Evolutionary conservation across 2,113 vertebrate species (phyloP), one percentile per base, ranked within the genome.

Genomic region (Chloebia gouldiae): DNA sequence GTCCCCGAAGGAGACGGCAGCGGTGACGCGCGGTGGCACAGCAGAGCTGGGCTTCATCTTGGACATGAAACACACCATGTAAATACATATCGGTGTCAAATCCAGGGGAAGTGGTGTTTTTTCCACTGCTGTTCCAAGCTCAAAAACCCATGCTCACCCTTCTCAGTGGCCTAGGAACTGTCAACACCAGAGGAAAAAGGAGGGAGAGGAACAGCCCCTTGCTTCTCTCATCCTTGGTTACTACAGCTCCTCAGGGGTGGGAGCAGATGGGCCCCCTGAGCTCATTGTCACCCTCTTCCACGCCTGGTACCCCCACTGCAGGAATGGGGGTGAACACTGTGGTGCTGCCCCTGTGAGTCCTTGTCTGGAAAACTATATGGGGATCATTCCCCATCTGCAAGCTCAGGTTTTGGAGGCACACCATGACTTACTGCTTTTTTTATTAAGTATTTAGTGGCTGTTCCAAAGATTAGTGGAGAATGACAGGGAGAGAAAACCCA

Each of bases 1-100:
- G 0, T 76, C 50, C 33, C 81, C 3, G 3, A 51, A 70, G 53
- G 73, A 47, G 65, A 33, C 0, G 1, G 56, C 60, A 31, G 56
- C 0, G 0, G 59, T 15, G 49, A 69, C 14, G 65, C 0, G 0
- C 6, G 2, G 50, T 12, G 10, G 27, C 59, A 19, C 10, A 1
- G 66, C 5, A 1, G 53, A 77, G n/a, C 50, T 15, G 39, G 24
- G 14, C 73, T 73, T 44, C 1, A 0, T 39, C 25, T 63, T 7
- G 2, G 44, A 31, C 44, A 15, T 0, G 0, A 28, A 76, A 44
- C 0, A 3, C 40, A 10, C 42, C 14, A 0, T 1, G 1, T 40
- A 61, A 88, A 78, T 24, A 28, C 1, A 0, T 45, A 6, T 47
- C 33, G 21, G 10, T 68, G 28, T 50, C 35, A n/a, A 49, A 42